Percentiles rank a stretch among this genome's conserved stretches.
Conservation (phyloP, 2,888 invertebrate genomes). For the Clivina fossor region DNA sequence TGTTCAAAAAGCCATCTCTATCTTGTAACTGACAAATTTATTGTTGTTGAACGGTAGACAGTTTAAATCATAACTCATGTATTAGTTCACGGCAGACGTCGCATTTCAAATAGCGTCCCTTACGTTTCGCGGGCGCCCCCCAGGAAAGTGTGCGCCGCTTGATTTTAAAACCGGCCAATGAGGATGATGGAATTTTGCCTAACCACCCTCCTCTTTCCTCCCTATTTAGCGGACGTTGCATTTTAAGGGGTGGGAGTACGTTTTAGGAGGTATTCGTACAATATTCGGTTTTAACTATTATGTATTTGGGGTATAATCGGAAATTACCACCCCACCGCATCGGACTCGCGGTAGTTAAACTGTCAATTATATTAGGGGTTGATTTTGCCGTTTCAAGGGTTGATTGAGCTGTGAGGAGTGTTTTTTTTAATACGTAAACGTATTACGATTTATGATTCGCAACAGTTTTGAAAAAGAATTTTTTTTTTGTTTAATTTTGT, state of each 20-base stretch:
- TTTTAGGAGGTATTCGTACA: background rate
- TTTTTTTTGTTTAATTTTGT: too few species aligned
- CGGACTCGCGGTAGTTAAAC: too few species aligned
- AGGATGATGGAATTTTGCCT: background rate
- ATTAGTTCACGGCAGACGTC: conserved; percentile 25
- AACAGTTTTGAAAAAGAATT: too few species aligned
- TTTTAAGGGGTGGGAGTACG: background rate
- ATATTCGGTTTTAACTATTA: background rate
- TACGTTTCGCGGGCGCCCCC: too few species aligned
- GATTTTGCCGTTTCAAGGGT: too few species aligned
- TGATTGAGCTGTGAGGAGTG: too few species aligned
- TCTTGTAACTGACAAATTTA: conserved; percentile 33
- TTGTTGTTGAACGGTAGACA: conserved; percentile 26
- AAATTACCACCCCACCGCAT: background rate
- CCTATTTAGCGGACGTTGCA: background rate
- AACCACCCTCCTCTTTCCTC: background rate
- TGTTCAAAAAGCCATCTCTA: conserved; percentile 23
- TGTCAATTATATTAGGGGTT: too few species aligned
- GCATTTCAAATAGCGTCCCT: too few species aligned
- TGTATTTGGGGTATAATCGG: background rate
- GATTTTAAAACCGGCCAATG: conserved; percentile 1
- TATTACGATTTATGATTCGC: too few species aligned
- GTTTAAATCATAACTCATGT: conserved; percentile 34
- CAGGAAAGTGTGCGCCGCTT: conserved; percentile 5
- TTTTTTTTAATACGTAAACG: too few species aligned